phyloP scores from a whole-genome alignment of 2,888 invertebrate species.

The Nomada ferruginata region DNA sequence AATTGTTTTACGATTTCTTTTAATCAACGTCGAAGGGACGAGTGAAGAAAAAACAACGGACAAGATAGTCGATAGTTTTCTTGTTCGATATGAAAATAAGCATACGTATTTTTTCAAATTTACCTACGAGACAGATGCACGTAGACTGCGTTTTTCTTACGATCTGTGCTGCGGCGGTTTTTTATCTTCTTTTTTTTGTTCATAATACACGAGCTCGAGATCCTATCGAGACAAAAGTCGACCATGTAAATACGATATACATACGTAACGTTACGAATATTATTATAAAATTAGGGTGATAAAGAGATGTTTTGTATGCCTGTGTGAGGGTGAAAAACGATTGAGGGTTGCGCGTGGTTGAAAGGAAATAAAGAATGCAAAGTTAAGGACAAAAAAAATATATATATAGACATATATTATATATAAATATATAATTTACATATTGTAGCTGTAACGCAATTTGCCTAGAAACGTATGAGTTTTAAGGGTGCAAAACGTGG shows the following conservation, averaged over 20 bases:
- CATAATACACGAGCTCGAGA: constrained; percentile 17
- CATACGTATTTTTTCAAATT: constrained; percentile 63
- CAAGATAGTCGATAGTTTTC: background rate
- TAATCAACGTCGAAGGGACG: background rate
- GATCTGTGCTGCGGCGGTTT: constrained; percentile 36
- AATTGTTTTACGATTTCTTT: background rate
- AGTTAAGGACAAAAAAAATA: constrained; percentile 22
- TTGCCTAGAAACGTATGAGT: constrained; percentile 42
- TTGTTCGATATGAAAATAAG: constrained; percentile 4
- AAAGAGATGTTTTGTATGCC: background rate
- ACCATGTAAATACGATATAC: constrained; percentile 64
- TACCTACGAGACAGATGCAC: constrained; percentile 21
- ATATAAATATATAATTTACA: constrained; percentile 53
- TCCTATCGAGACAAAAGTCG: constrained; percentile 22
- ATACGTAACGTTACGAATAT: constrained; percentile 36
- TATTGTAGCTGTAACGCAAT: constrained; percentile 37
- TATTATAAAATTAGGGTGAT: constrained; percentile 12
- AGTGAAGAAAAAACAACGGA: background rate
- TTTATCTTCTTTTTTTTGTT: constrained; percentile 52
- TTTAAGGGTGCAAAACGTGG: constrained; percentile 34
- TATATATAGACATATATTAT: constrained; percentile 40
- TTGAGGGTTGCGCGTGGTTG: background rate
- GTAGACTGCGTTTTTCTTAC: constrained; percentile 34
- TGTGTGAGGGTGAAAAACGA: background rate
- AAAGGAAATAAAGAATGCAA: constrained; percentile 7